Conservation (phyloP, 92 coral and sea anemone species). For the Siderastrea siderea region DNA sequence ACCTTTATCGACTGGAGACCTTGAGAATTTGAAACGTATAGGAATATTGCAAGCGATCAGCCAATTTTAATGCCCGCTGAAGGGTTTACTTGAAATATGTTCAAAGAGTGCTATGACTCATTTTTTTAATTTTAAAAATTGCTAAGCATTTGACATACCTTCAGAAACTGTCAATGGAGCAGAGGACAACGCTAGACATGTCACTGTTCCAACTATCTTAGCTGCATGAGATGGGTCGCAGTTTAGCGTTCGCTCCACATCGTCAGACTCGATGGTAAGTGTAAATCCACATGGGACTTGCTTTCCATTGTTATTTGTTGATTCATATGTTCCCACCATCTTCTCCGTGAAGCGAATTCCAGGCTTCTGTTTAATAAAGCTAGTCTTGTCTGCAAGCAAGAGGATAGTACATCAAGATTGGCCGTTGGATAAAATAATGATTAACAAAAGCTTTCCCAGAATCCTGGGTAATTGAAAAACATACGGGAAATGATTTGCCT, state of each 20-base stretch:
- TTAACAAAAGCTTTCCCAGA: too few relatives aligned
- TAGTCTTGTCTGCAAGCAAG: slow-evolving; percentile 36
- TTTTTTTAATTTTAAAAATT: neutral
- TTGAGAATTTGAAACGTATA: too few relatives aligned
- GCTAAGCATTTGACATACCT: slow-evolving; percentile 35
- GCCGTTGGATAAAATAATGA: too few relatives aligned
- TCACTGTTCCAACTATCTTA: slow-evolving; percentile 54
- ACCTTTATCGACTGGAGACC: too few relatives aligned
- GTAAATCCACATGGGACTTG: slow-evolving; percentile 43
- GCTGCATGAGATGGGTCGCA: slow-evolving; percentile 63
- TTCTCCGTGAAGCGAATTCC: slow-evolving; percentile 73
- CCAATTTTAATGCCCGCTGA: too few relatives aligned
- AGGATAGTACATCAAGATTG: neutral
- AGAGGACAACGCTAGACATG: slow-evolving; percentile 50
- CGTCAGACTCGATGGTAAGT: slow-evolving; percentile 58
- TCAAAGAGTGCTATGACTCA: too few relatives aligned
- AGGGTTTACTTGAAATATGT: too few relatives aligned
- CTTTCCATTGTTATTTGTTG: slow-evolving; percentile 1
- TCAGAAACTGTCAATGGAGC: slow-evolving; percentile 51
- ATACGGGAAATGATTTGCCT: too few relatives aligned
- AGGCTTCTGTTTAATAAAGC: slow-evolving; percentile 37
- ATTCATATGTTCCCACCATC: slow-evolving; percentile 54
- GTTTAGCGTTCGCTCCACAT: slow-evolving; percentile 52
- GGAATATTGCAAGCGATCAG: too few relatives aligned
- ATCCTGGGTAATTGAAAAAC: too few relatives aligned